Evolutionary conservation across 53 echinoderm and acorn worm genomes (phyloP).

Genomic region (Echinometra lucunter): DNA sequence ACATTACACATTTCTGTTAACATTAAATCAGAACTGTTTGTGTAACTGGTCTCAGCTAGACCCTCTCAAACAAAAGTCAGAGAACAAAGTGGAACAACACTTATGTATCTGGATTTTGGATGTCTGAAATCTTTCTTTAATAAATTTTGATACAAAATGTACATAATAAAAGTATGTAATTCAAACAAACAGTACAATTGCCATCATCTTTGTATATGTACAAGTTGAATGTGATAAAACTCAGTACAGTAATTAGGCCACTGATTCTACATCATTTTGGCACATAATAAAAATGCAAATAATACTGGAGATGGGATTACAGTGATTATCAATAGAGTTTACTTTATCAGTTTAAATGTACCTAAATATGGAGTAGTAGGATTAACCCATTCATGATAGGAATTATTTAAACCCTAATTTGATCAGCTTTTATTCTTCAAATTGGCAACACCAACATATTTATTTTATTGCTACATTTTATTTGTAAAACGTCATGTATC

Average conservation of each 20-base stretch:
- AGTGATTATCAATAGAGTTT: neutral
- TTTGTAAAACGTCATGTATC: too few relatives aligned
- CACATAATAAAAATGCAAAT: neutral
- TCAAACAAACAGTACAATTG: neutral
- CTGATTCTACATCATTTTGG: neutral
- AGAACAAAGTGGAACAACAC: neutral
- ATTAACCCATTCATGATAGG: too few relatives aligned
- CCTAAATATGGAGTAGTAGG: neutral
- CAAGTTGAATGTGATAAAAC: neutral
- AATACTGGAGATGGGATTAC: too few relatives aligned
- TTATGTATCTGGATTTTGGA: neutral
- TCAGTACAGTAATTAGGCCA: neutral
- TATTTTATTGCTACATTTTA: too few relatives aligned
- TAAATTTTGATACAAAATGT: conserved; percentile 5
- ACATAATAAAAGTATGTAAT: neutral
- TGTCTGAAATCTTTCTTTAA: neutral
- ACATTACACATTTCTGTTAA: too few relatives aligned
- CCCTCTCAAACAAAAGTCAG: too few relatives aligned
- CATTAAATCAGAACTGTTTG: too few relatives aligned
- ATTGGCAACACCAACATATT: too few relatives aligned
- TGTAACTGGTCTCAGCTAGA: too few relatives aligned
- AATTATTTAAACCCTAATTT: too few relatives aligned
- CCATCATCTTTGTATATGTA: neutral
- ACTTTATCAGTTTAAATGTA: neutral
- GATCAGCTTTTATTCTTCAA: too few relatives aligned